These are phyloP conservation scores for Drosophila lacicola DNA, from an alignment of 2,888 invertebrate genomes.

Conservation along the genomic window DNA sequence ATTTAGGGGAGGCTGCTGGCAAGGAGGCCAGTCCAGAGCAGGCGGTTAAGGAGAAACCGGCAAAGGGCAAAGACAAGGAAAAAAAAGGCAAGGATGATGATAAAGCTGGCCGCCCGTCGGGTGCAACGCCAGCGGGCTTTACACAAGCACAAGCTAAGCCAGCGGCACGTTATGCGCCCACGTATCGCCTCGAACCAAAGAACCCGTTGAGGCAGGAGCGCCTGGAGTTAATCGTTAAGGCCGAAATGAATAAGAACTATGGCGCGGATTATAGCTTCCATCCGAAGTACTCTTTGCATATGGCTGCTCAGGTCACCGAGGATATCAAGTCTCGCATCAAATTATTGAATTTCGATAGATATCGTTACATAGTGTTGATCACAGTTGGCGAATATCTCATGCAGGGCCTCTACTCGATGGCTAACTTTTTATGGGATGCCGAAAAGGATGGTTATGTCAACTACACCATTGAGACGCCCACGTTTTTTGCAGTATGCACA, in stretches of 20 bases:
- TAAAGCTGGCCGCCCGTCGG: constrained; percentile 19
- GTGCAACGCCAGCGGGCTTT: neutral
- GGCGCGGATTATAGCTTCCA: constrained; percentile 74
- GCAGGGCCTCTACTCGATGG: constrained; percentile 82
- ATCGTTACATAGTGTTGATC: constrained; percentile 82
- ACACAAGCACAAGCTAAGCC: constrained; percentile 12
- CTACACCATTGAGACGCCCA: constrained; percentile 80
- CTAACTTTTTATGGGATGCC: constrained; percentile 84
- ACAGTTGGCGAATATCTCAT: constrained; percentile 83
- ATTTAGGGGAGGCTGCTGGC: constrained; percentile 2
- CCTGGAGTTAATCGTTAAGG: constrained; percentile 81
- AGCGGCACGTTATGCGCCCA: constrained; percentile 78
- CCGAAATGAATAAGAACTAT: constrained; percentile 80
- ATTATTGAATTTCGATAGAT: constrained; percentile 82
- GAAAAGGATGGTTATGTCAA: constrained; percentile 82
- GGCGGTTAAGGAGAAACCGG: constrained; percentile 36
- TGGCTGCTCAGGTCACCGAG: constrained; percentile 82
- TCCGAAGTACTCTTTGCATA: constrained; percentile 77
- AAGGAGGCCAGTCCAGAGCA: constrained; percentile 34
- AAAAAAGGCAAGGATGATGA: constrained; percentile 38
- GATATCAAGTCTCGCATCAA: constrained; percentile 83
- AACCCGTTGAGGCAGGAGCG: constrained; percentile 82
- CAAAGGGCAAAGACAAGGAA: constrained; percentile 35
- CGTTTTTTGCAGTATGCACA: constrained; percentile 82
- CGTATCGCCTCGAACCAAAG: constrained; percentile 84